Evolutionary conservation across 2,113 vertebrate genomes (phyloP), one percentile per base, ranked within the genome.

Genomic region (Eidolon helvum): DNA sequence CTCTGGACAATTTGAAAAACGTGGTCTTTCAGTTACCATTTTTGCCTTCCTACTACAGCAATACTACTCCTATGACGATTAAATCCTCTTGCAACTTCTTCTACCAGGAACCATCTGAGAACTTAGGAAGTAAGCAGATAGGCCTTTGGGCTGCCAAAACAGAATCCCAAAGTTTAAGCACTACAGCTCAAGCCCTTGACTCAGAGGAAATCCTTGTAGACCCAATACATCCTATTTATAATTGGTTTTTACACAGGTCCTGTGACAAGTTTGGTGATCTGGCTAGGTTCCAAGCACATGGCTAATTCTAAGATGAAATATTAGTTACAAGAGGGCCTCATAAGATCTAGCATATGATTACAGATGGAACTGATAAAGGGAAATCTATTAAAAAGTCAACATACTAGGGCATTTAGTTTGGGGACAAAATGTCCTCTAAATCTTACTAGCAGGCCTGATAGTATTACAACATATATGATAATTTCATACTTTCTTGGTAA

Each of bases 291-390:
- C 57, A 96, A 96, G 63, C 19, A 78, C 24, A 69, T 2, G 66
- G 50, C 57, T 57, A 75, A 95, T 69, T 91, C 77, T 92, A 80
- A 85, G 43, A 45, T 48, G 72, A 89, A 91, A 66, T 95, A 45
- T 80, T 94, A 89, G 45, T 94, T 75, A 77, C 53, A 66, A 50
- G 35, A 65, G 6, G 10, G 2, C 43, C 59, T 61, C 26, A 0
- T 87, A 35, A 75, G 50, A 74, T n/a, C 1, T 28, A 65, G 21
- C 9, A 9, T 16, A 16, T 87, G 35, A 59, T 38, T 72, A 24
- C 28, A 40, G 75, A 85, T 75, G 38, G 65, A 84, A 71, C 4
- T 8, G 22, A 28, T 12, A 18, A 45, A 72, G 14, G 21, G 38
- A 55, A 40, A n/a, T 40, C 59, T 61, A 45, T 83, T 45, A 57